Conservation (phyloP, 2,113 vertebrate genomes). For the Gobiocypris rarus region DNA sequence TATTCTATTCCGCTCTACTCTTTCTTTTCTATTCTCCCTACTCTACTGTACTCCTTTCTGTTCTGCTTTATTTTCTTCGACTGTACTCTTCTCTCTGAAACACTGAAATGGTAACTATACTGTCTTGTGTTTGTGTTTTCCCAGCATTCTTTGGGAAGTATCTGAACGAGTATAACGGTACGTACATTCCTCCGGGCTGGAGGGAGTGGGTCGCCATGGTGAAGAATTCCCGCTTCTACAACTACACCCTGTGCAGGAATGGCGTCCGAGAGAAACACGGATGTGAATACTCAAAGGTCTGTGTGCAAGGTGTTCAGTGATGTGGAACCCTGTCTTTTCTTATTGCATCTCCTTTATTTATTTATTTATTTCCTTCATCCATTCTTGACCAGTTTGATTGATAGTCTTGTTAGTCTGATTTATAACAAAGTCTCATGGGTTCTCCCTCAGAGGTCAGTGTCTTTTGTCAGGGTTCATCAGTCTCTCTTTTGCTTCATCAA, state of each 20-base stretch:
- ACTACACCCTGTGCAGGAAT: conserved; percentile 84
- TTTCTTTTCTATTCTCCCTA: not conserved
- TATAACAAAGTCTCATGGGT: not conserved
- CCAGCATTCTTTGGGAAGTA: conserved; percentile 96
- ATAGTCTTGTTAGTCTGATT: conserved; percentile 17
- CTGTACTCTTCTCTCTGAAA: not conserved
- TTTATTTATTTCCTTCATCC: not conserved
- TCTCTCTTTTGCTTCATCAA: not conserved
- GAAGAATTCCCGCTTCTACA: conserved; percentile 96
- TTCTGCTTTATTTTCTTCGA: not conserved
- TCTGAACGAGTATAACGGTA: conserved; percentile 96
- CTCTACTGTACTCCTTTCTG: not conserved
- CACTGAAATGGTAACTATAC: not conserved
- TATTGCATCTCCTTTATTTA: too few relatives aligned
- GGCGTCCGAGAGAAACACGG: conserved; percentile 88
- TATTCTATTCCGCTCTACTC: not conserved
- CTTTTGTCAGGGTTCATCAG: not conserved
- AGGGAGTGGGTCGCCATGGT: conserved; percentile 94
- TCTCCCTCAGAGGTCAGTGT: not conserved
- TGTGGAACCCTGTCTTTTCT: not conserved
- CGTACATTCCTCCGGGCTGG: conserved; percentile 87
- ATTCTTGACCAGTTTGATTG: conserved; percentile 9
- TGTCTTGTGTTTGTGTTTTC: conserved; percentile 5
- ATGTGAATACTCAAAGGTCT: conserved; percentile 87
- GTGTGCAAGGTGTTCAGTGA: not conserved